Evolutionary conservation across 30 jellyfish, hydroid and myxozoan species (phyloP).

Genomic region (Aurelia sp.): DNA sequence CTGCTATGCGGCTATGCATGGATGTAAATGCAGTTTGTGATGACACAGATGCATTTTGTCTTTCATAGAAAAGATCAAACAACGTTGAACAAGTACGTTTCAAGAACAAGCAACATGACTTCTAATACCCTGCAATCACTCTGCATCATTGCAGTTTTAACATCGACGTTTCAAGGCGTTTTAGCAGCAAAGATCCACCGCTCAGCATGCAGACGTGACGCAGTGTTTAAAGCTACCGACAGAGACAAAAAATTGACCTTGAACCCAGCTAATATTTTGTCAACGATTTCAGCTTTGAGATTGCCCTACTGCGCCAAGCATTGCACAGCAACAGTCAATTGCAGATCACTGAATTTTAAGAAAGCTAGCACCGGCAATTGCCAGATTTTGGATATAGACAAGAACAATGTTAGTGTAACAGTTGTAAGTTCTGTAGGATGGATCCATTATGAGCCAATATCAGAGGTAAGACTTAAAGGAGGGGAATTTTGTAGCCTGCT

Average conservation of each 20-base stretch:
- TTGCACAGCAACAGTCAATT: neutral
- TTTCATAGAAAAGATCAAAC: no score
- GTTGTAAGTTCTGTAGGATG: neutral
- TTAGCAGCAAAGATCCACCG: neutral
- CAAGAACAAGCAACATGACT: no score
- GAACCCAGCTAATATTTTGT: neutral
- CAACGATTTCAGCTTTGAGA: neutral
- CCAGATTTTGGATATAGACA: neutral
- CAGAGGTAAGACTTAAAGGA: neutral
- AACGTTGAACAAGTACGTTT: no score
- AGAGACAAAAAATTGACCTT: neutral
- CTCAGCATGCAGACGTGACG: conserved; percentile 9
- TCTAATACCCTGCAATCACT: no score
- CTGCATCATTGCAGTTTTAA: no score
- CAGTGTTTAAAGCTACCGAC: conserved; percentile 6
- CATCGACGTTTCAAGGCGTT: neutral
- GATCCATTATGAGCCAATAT: neutral
- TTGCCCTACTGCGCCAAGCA: conserved; percentile 1
- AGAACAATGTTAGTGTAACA: neutral
- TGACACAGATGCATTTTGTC: no score
- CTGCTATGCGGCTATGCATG: no score
- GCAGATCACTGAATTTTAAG: neutral
- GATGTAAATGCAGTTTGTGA: no score
- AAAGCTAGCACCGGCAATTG: neutral
- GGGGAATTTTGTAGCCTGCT: no score